phyloP scores from a whole-genome alignment of 1,140 invertebrate genomes.

The Heterodera schachtii region DNA sequence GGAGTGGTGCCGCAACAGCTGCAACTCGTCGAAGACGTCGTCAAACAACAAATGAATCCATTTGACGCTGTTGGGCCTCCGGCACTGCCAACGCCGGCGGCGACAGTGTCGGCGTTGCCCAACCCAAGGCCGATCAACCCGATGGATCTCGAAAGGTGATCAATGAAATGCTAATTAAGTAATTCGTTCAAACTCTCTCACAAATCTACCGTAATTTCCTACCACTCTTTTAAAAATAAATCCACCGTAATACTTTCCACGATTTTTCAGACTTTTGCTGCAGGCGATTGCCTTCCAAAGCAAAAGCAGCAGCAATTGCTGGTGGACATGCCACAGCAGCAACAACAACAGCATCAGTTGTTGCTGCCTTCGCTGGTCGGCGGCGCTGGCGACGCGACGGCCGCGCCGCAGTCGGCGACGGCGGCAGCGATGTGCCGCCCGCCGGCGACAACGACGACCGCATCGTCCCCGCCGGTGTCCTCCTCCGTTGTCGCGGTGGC shows the following conservation, averaged over 20 bases:
- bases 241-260: no score
- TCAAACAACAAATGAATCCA: background rate
- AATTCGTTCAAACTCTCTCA: no score
- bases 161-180: no score
- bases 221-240: no score
- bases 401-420: background rate
- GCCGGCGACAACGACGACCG: no score
- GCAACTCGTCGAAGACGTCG: background rate
- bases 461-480: no score
- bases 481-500: background rate
- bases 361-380: no score
- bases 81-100: no score
- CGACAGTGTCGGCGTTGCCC: background rate
- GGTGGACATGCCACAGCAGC: no score
- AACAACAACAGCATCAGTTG: no score
- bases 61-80: background rate
- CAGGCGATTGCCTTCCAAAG: background rate
- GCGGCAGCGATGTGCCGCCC: no score
- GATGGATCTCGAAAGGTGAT: conserved; percentile 9
- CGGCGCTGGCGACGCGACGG: background rate
- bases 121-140: background rate
- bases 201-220: no score
- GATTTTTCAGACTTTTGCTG: conserved; percentile 3
- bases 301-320: conserved; percentile 8
- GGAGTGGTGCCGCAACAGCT: background rate